Evolutionary conservation across 2,113 vertebrate genomes (phyloP).

Genomic region (Plestiodon gilberti): DNA sequence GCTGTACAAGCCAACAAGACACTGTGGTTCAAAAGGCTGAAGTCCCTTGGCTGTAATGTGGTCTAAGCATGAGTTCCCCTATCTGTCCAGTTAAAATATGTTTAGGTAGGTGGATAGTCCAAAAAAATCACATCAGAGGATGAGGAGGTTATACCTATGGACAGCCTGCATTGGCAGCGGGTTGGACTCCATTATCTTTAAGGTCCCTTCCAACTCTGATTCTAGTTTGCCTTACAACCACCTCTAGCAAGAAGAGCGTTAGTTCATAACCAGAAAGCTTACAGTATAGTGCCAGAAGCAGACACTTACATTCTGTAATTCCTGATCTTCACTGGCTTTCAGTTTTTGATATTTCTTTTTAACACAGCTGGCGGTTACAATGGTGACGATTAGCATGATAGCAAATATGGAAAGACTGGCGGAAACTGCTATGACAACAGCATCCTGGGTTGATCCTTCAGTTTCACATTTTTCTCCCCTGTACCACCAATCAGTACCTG

Average conservation of each 20-base stretch:
- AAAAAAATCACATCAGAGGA: neutral
- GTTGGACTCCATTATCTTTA: too few relatives aligned
- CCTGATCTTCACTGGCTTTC: neutral
- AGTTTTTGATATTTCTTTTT: slow-evolving; percentile 66
- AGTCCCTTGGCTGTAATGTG: too few relatives aligned
- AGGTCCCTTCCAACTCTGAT: too few relatives aligned
- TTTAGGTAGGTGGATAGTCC: neutral
- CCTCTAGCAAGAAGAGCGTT: neutral
- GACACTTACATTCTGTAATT: slow-evolving; percentile 69
- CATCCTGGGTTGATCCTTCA: slow-evolving; percentile 77
- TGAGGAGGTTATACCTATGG: too few relatives aligned
- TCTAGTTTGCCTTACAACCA: neutral
- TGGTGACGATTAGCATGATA: slow-evolving; percentile 76
- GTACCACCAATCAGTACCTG: slow-evolving; percentile 88
- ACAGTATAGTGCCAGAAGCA: neutral
- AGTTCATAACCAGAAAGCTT: neutral
- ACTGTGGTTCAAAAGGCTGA: too few relatives aligned
- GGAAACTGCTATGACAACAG: slow-evolving; percentile 72
- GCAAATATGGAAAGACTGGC: slow-evolving; percentile 72
- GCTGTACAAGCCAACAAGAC: too few relatives aligned
- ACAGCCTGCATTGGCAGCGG: too few relatives aligned
- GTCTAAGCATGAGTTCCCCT: neutral
- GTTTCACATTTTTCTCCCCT: slow-evolving; percentile 83
- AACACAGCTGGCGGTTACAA: slow-evolving; percentile 67
- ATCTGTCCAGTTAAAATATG: neutral